Conservation (phyloP, 2,888 invertebrate species). For the Octonoba sinensis region DNA sequence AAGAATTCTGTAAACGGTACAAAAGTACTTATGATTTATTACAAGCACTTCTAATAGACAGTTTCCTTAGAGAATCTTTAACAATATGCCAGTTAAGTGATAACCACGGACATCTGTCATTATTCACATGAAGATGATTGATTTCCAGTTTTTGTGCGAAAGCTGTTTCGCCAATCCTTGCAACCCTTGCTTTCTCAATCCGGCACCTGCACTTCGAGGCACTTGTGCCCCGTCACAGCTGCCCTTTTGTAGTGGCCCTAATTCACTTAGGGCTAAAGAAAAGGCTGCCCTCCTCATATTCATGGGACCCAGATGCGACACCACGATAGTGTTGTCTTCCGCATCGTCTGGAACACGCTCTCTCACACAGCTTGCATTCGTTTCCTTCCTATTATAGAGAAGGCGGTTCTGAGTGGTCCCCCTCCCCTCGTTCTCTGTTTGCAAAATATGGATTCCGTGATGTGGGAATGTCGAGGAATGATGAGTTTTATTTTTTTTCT, state of each 20-base stretch:
- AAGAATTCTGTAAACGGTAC: too few species aligned
- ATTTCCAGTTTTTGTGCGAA: neutral
- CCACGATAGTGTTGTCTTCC: slow-evolving; percentile 42
- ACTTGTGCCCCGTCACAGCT: slow-evolving; percentile 60
- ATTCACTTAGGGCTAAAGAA: slow-evolving; percentile 60
- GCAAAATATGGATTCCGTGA: too few species aligned
- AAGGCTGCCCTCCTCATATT: slow-evolving; percentile 60
- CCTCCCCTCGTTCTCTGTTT: too few species aligned
- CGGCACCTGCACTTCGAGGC: slow-evolving; percentile 57
- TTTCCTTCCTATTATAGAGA: slow-evolving; percentile 33
- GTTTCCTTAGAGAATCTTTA: too few species aligned
- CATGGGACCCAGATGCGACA: slow-evolving; percentile 52
- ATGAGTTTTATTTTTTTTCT: too few species aligned
- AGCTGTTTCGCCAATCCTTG: slow-evolving; percentile 21
- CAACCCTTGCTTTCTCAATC: slow-evolving; percentile 6
- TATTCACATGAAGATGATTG: too few species aligned
- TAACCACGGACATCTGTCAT: too few species aligned
- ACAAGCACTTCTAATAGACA: too few species aligned
- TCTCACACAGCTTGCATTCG: slow-evolving; percentile 44
- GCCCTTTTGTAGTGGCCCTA: slow-evolving; percentile 59
- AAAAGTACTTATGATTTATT: too few species aligned
- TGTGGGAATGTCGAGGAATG: too few species aligned
- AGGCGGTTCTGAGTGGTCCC: too few species aligned
- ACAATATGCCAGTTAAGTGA: too few species aligned
- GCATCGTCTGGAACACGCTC: slow-evolving; percentile 7